Evolutionary conservation across 2,113 vertebrate genomes (phyloP).

Genomic region (Oenanthe oenanthe): DNA sequence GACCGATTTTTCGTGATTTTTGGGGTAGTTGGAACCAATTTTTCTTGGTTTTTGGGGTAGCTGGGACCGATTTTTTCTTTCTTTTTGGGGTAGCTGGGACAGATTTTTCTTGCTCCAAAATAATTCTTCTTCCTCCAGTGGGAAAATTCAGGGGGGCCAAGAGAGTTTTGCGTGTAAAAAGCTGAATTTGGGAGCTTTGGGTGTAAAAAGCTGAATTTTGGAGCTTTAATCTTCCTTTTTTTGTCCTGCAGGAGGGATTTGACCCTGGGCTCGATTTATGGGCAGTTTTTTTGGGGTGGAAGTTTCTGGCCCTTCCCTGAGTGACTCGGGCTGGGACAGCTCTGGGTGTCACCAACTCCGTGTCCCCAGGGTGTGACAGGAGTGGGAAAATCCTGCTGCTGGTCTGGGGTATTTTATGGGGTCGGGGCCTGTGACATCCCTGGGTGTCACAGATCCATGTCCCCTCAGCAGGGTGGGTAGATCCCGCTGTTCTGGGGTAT

Average conservation of each 20-base stretch:
- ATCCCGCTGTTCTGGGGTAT: too few relatives aligned
- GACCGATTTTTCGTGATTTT: background rate
- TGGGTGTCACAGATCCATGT: too few relatives aligned
- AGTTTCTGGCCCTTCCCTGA: background rate
- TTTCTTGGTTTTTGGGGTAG: too few relatives aligned
- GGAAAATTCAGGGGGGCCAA: background rate
- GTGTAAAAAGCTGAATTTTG: background rate
- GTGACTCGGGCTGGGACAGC: background rate
- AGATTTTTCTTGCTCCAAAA: background rate
- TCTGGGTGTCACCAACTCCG: rapidly evolving
- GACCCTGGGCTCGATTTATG: background rate
- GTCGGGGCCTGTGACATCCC: background rate
- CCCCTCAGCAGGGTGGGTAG: too few relatives aligned
- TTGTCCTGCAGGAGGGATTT: background rate
- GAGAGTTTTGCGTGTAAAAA: background rate
- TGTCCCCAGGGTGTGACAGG: background rate
- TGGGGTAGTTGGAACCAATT: too few relatives aligned
- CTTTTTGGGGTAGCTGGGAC: too few relatives aligned
- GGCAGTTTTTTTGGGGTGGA: background rate
- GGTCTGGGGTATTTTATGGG: background rate
- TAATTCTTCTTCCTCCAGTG: background rate
- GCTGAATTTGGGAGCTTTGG: background rate
- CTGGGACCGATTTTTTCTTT: too few relatives aligned
- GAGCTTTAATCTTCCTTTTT: background rate
- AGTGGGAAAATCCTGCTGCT: rapidly evolving